Evolutionary conservation across 2,113 vertebrate species (phyloP), one percentile per base, ranked within the genome.

Genomic region (Vanacampus margaritifer): DNA sequence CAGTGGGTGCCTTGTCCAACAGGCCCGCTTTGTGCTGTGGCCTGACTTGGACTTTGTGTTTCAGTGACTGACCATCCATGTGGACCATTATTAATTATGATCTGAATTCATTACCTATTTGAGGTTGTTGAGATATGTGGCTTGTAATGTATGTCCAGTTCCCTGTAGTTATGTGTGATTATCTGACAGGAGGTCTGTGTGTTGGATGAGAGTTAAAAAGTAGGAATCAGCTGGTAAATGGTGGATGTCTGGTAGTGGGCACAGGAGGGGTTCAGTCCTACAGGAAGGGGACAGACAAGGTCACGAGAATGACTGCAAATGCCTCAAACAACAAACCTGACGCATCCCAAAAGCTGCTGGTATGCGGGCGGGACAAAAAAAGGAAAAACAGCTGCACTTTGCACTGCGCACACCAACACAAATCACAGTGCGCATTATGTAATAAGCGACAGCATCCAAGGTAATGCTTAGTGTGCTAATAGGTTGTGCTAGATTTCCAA

Each of bases 281-380:
- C 80, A 78, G 82, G 85, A 89, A 84, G 77, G 78, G 71, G 36
- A 35, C 56, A 35, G 28, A 58, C 17, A 58, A 35, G 56, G 28
- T 7, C 28, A 56, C 67, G 60, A 57, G 35, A 59, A 36, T 39
- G 54, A 57, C 65, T 51, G 1, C 16, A 39, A 45, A 63, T 53
- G 24, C 46, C 65, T 64, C 58, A 76, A 7, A 8, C 48, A 41
- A 43, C 64, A 75, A 65, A 76, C 72, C 69, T 80, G 70, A 79
- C 93, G 95, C 0, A 94, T 97, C 82, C 90, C 95, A 80, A 94
- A 93, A 73, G 92, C 92, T 6, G 93, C 94, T 37, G 93, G 93
- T 53, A 93, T 93, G 19, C 26, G 53, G 50, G 17, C 26, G 53
- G 50, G 56, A 73, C 65, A 63, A 58, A 24, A n/a, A 54, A 66